A percentile compares a stretch with the other conserved stretches of the same genome.
These are phyloP conservation scores for Coptodon rendalli DNA, from an alignment of 2,113 vertebrate genomes.

Conservation along the genomic window DNA sequence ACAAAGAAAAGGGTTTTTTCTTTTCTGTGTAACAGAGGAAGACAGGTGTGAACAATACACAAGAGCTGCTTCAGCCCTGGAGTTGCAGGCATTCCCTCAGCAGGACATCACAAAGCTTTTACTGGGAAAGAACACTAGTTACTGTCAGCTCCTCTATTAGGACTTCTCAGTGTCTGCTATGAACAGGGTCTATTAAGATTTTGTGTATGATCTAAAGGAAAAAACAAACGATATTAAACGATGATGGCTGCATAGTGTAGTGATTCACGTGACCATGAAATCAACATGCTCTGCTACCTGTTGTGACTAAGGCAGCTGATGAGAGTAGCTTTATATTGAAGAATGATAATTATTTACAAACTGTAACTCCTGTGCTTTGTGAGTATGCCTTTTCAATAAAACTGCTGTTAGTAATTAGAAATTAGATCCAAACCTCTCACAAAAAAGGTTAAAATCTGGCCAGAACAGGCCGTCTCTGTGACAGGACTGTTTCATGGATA, in stretches of 20 bases:
- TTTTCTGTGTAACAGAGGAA: neutral
- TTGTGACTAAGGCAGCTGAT: neutral
- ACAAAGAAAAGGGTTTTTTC: neutral
- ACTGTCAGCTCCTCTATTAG: neutral
- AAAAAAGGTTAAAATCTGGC: fast-evolving
- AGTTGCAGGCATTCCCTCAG: too few relatives aligned
- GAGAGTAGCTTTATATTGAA: neutral
- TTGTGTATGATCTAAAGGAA: neutral
- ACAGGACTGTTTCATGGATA: neutral
- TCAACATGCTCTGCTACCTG: neutral
- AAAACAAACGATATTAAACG: neutral
- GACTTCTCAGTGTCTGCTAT: neutral
- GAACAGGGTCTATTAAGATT: neutral
- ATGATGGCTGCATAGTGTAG: neutral
- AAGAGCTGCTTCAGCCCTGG: neutral
- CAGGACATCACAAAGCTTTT: neutral
- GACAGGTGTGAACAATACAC: neutral
- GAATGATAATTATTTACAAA: neutral
- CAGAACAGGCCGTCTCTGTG: neutral
- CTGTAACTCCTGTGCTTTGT: neutral
- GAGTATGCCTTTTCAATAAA: neutral
- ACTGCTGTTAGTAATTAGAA: neutral
- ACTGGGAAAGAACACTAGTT: neutral
- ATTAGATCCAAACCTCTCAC: neutral
- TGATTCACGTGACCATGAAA: neutral